Conservation (phyloP, 2,888 invertebrate species). For the Prionchulus punctatus region DNA sequence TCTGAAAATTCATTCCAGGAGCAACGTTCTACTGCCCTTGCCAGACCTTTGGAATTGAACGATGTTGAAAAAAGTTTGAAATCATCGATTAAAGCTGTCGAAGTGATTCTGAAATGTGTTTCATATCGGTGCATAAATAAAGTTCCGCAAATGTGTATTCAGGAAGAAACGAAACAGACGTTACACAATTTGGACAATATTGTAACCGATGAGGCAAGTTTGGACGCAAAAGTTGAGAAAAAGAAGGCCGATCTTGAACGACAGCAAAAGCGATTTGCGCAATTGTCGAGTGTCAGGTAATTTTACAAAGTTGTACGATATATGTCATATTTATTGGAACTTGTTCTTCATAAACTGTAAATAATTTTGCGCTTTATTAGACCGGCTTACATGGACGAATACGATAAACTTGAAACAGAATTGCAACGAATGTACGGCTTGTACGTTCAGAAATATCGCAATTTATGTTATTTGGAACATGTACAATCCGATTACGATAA, state of each 20-base stretch:
- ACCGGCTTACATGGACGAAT: slow-evolving; percentile 90
- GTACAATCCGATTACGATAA: slow-evolving; percentile 64
- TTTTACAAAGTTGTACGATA: slow-evolving; percentile 13
- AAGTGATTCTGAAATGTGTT: slow-evolving; percentile 25
- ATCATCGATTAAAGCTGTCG: slow-evolving; percentile 52
- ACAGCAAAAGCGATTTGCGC: slow-evolving; percentile 76
- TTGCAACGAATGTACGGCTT: slow-evolving; percentile 64
- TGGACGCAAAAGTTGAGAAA: slow-evolving; percentile 80
- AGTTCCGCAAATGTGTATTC: no score
- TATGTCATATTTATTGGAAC: neutral
- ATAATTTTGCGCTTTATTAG: slow-evolving; percentile 36
- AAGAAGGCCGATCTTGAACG: slow-evolving; percentile 72
- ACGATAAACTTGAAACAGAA: slow-evolving; percentile 68
- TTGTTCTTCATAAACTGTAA: neutral
- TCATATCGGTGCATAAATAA: no score
- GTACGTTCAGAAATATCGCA: slow-evolving; percentile 71
- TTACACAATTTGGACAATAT: slow-evolving; percentile 58
- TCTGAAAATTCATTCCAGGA: slow-evolving; percentile 39
- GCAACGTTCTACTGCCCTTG: slow-evolving; percentile 58
- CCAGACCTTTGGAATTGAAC: slow-evolving; percentile 59
- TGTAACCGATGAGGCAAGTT: slow-evolving; percentile 65
- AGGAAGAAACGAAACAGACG: slow-evolving; percentile 53
- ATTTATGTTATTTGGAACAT: slow-evolving; percentile 69
- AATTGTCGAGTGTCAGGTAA: slow-evolving; percentile 78
- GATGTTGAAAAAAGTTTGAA: slow-evolving; percentile 63